Evolutionary conservation across 2,113 vertebrate genomes (phyloP).

Genomic region (Anguilla rostrata): DNA sequence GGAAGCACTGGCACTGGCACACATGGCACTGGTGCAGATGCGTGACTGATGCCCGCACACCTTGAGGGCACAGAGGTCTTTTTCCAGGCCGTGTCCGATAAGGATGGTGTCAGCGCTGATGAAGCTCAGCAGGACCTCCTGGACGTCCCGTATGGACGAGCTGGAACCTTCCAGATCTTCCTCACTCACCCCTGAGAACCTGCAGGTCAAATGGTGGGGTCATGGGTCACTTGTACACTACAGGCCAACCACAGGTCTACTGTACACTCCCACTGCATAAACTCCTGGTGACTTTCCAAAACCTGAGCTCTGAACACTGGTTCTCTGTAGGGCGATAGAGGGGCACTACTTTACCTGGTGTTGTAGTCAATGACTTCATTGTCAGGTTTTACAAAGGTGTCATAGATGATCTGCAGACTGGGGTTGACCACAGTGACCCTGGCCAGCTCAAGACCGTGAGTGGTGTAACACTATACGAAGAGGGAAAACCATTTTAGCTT

Average conservation of each 20-base stretch:
- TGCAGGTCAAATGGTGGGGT: conserved; percentile 35
- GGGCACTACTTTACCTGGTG: conserved; percentile 62
- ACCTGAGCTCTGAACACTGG: neutral
- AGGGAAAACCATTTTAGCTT: neutral
- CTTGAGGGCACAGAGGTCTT: conserved; percentile 73
- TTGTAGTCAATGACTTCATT: conserved; percentile 77
- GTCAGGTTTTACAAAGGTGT: conserved; percentile 73
- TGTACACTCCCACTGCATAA: neutral
- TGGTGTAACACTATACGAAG: conserved; percentile 71
- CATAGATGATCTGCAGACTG: conserved; percentile 71
- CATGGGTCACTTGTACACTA: neutral
- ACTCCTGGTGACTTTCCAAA: too few species aligned
- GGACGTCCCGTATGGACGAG: conserved; percentile 66
- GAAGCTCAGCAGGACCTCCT: conserved; percentile 69
- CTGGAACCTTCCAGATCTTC: conserved; percentile 62
- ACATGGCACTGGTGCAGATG: too few species aligned
- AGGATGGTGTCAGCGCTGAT: conserved; percentile 73
- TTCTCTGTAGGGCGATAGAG: too few species aligned
- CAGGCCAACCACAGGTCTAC: too few species aligned
- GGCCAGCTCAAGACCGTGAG: conserved; percentile 71
- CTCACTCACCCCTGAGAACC: conserved; percentile 75
- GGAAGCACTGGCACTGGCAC: too few species aligned
- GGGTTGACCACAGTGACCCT: conserved; percentile 73
- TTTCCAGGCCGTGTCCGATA: conserved; percentile 74
- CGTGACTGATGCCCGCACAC: conserved; percentile 53